phyloP scores from a whole-genome alignment of 2,888 invertebrate genomes.

The Schizaphis graminum region DNA sequence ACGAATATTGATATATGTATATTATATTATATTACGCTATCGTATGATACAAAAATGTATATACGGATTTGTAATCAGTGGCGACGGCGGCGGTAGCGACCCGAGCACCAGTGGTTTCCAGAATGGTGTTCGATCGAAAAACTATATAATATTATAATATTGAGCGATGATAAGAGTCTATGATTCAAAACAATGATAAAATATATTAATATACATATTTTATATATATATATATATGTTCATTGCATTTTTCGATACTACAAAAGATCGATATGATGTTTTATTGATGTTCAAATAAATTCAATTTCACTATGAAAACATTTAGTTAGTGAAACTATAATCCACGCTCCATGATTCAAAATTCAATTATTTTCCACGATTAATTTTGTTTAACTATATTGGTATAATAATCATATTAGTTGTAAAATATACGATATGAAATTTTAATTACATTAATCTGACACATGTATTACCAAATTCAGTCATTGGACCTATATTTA shows the following conservation, averaged over 20 bases:
- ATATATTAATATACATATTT: not conserved
- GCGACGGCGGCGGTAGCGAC: not conserved
- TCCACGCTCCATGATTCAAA: not conserved
- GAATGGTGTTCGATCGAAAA: not conserved
- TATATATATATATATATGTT: not conserved
- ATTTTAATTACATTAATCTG: not conserved
- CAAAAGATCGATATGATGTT: not conserved
- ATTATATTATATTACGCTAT: not conserved
- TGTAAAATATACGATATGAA: not conserved
- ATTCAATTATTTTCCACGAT: not conserved
- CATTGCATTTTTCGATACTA: not conserved
- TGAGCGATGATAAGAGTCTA: not conserved
- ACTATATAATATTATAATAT: not conserved
- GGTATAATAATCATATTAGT: not conserved
- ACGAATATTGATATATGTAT: not conserved
- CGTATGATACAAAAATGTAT: not conserved
- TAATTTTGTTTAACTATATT: not conserved
- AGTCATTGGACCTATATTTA: not conserved
- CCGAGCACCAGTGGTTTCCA: slow-evolving; percentile 38
- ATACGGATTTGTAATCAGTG: slow-evolving; percentile 9
- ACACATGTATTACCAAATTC: not conserved
- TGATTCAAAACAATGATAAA: not conserved
- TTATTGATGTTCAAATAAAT: not conserved
- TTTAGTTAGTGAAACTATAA: not conserved
- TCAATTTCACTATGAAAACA: not conserved